Conservation (phyloP, 2,888 invertebrate genomes). For the Trissolcus japonicus region DNA sequence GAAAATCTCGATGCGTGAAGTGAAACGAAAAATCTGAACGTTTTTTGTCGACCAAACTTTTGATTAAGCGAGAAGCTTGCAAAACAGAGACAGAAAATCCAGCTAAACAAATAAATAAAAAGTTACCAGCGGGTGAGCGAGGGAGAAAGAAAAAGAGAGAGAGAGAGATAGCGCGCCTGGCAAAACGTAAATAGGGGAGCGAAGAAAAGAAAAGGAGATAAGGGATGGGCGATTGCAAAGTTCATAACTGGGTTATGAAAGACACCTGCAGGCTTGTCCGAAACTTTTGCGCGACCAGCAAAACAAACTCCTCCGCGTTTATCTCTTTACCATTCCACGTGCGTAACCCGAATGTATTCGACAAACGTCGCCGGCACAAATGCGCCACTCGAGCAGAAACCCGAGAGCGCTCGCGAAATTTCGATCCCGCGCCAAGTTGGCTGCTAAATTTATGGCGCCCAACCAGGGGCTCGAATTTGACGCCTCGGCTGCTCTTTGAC, state of each 20-base stretch:
- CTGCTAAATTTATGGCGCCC: conserved; percentile 13
- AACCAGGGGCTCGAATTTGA: conserved; percentile 3
- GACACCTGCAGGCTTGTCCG: conserved; percentile 51
- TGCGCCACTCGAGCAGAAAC: conserved; percentile 15
- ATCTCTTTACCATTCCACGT: conserved; percentile 45
- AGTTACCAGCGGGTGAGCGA: too few relatives aligned
- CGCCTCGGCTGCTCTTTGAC: conserved; percentile 6
- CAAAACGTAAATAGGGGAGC: background rate
- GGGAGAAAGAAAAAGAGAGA: conserved; percentile 2
- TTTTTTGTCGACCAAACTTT: conserved; percentile 34
- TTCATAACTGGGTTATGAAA: conserved; percentile 52
- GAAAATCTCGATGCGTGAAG: conserved; percentile 11
- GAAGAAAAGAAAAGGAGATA: conserved; percentile 21
- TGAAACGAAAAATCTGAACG: conserved; percentile 29
- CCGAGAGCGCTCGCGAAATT: conserved; percentile 5
- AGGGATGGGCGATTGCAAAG: conserved; percentile 37
- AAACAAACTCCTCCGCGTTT: conserved; percentile 44
- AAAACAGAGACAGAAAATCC: background rate
- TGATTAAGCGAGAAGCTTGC: conserved; percentile 8
- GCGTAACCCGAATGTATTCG: conserved; percentile 37
- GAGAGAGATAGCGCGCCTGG: background rate
- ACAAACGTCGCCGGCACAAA: conserved; percentile 25
- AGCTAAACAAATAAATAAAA: conserved; percentile 44
- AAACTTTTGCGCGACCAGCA: conserved; percentile 40
- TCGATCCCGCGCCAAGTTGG: background rate